phyloP scores from a whole-genome alignment of 2,113 vertebrate species.

The Quiscalus mexicanus region DNA sequence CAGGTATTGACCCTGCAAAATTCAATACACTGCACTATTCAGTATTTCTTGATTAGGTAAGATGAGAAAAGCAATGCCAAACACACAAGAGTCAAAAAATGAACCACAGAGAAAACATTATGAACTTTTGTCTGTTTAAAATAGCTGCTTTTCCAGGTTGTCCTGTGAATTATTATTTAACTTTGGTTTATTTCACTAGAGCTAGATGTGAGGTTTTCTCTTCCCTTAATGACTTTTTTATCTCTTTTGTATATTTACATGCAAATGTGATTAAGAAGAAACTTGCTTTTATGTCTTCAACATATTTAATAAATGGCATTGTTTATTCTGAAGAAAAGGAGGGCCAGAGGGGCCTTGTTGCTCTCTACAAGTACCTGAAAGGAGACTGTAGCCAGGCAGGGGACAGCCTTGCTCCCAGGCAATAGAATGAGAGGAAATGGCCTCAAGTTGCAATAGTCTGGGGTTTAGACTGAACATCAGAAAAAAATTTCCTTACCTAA shows the following conservation, averaged over 20 bases:
- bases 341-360: neutral
- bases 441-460: rapidly evolving
- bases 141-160: neutral
- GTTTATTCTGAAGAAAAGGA: neutral
- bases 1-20: neutral
- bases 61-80: neutral
- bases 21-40: neutral
- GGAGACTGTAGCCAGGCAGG: neutral
- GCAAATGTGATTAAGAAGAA: neutral
- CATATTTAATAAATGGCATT: neutral
- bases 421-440: neutral
- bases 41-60: neutral
- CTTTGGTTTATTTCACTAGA: neutral
- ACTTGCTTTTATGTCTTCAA: neutral
- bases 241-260: neutral
- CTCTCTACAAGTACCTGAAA: neutral
- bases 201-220: neutral
- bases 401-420: neutral
- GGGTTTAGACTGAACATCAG: neutral
- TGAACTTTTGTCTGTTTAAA: neutral
- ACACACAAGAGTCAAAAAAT: neutral
- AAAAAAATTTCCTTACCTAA: neutral
- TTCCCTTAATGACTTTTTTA: neutral
- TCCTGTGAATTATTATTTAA: neutral
- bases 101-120: neutral